Base-by-base conservation (phyloP, 2,113 vertebrate genomes). In the Corapipo altera region DNA sequence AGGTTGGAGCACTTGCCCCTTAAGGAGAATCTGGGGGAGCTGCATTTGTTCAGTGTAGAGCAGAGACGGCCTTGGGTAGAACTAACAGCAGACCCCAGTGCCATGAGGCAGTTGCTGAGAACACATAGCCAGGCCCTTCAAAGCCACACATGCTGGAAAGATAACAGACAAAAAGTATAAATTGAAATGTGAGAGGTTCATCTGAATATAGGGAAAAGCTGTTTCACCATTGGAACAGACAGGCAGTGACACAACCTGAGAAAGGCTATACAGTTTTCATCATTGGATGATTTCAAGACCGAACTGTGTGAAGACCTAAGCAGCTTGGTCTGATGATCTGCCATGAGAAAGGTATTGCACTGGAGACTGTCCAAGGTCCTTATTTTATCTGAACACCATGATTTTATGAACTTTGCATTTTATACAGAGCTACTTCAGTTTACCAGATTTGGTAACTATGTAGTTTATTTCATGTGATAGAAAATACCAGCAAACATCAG, bases 21-120 rank as follows among this genome's bases (percentile, higher is more conserved):
- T 37, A 11, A n/a, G 12, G 8, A 54, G 23, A 43, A 8, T 19
- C 23, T 62, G 9, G 8, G 4, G 20, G 7, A 61, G 5, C 4
- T 57, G 27, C 4, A 4, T 8, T 67, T 75, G 6, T 41, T 49
- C 15, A 71, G 8, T 28, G 27, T 49, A 10, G 9, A 78, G 5
- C 23, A 84, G 33, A 73, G 13, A 4, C 1, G 0, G 12, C 11
- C 32, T n/a, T 49, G 21, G 7, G 16, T 15, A 4, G 17, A n/a
- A 13, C 8, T 59, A 46, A 35, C 4, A 66, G 28, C 14, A 83
- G n/a, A 27, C 8, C 3, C 3, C 5, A 51, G 9, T 18, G 24
- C 12, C 27, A 4, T 6, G 3, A 30, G 9, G 6, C 61, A 30
- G 12, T 61, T 15, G 15, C 1, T 61, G 23, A 51, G 33, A 27